Conservation (phyloP, 1,140 invertebrate species). For the Lethocerus indicus region DNA sequence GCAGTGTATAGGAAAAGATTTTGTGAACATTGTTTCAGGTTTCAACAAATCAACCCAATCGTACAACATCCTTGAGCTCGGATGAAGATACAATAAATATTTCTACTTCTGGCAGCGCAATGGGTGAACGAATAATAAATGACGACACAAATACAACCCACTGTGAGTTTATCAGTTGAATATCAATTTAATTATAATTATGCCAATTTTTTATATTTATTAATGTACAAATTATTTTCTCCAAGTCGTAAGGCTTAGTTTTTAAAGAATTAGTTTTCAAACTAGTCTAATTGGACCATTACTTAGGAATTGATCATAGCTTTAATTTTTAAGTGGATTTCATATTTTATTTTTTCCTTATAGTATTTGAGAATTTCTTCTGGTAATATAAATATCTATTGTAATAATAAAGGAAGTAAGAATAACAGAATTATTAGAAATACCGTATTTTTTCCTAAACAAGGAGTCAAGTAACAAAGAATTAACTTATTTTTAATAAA, state of each 20-base stretch:
- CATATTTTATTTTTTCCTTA: no score
- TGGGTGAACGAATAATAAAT: constrained; percentile 23
- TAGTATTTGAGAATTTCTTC: no score
- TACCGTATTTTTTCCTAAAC: no score
- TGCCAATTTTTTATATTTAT: background rate
- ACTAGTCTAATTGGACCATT: background rate
- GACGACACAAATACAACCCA: constrained; percentile 21
- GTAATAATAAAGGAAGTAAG: no score
- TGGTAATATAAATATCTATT: no score
- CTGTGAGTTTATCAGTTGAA: constrained; percentile 9
- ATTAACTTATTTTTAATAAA: no score
- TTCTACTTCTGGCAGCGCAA: constrained; percentile 29
- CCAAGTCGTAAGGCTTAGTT: background rate
- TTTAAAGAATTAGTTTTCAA: background rate
- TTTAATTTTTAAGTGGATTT: background rate
- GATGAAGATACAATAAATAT: constrained; percentile 51
- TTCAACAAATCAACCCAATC: constrained; percentile 12
- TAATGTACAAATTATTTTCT: background rate
- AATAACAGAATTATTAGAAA: no score
- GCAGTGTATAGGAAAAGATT: constrained; percentile 1
- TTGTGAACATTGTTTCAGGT: background rate
- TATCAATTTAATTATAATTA: background rate
- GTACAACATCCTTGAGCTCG: constrained; percentile 26
- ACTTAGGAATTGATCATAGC: background rate
- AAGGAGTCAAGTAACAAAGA: no score